Base-by-base conservation (phyloP, 2,113 vertebrate species). In the Oreochromis spilurus region DNA sequence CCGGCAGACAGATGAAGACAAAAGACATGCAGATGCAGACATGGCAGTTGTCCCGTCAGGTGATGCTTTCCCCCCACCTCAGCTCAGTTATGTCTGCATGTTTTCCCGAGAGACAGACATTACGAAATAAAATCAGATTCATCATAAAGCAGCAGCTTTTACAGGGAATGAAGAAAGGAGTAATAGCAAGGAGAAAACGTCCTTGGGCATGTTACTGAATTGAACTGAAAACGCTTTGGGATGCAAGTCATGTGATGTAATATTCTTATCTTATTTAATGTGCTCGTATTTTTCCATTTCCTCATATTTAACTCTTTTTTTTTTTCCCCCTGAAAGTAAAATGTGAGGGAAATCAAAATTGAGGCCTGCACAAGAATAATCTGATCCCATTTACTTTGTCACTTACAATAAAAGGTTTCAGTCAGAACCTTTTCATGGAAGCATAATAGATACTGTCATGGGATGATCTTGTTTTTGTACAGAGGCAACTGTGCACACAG, bases 361-460 rank as follows among this genome's bases (percentile, higher is more conserved):
- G 77, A 85, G 82, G 75, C 85, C 81, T 79, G 36, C 53, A n/a
- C 84, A 79, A 81, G 75, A 88, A 89, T 90, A 94, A 91, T 92
- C 82, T 75, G 86, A 92, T 95, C 90, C 86, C 81, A 90, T 95
- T 93, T 94, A 91, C 89, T 90, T 90, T 87, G 91, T 83, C 84
- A 91, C 95, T 93, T 88, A 87, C 67, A 90, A 90, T 86, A 83
- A 92, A 90, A 93, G 77, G 82, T 85, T 89, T 85, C 79, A 79
- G 83, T 91, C 89, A 54, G 79, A 83, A 88, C 87, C 82, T 85
- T 84, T 93, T 92, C 87, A 89, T 93, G 83, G 81, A 87, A 88
- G 83, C 75, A 92, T 87, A 93, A 94, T 93, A 86, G 81, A 91
- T 84, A 55, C 84, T 80, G 88, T 89, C 85, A 84, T 88, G 82